Evolutionary conservation across 2,888 invertebrate genomes (phyloP).

Genomic region (Brachycybe producta): DNA sequence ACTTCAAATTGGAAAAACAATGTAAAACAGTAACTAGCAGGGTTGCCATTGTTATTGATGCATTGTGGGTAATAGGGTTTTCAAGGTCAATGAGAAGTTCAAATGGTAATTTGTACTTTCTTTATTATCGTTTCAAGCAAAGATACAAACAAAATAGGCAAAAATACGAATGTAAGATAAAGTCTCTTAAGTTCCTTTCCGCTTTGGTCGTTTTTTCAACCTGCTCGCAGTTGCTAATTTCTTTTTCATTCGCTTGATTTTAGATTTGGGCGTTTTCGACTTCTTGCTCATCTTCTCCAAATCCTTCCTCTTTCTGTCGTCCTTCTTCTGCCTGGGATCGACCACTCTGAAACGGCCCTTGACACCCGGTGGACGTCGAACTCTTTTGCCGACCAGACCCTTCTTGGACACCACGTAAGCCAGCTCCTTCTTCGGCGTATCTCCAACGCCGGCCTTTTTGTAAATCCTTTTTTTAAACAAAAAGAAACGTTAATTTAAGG

Average conservation of each 20-base stretch:
- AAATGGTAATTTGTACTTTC: too few relatives aligned
- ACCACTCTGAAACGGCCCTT: constrained; percentile 91
- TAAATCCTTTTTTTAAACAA: too few relatives aligned
- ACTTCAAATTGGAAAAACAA: not conserved
- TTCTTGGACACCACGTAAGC: constrained; percentile 92
- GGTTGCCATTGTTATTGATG: not conserved
- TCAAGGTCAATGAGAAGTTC: too few relatives aligned
- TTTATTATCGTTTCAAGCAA: too few relatives aligned
- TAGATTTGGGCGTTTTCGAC: not conserved
- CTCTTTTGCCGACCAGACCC: constrained; percentile 56
- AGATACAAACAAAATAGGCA: too few relatives aligned
- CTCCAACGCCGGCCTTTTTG: constrained; percentile 66
- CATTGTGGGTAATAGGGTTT: too few relatives aligned
- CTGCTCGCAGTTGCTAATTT: too few relatives aligned
- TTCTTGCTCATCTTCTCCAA: constrained; percentile 21
- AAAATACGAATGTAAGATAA: too few relatives aligned
- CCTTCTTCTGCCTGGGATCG: constrained; percentile 92
- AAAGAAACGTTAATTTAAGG: too few relatives aligned
- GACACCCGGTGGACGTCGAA: constrained; percentile 67
- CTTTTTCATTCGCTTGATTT: not conserved
- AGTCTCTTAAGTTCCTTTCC: too few relatives aligned
- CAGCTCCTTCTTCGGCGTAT: constrained; percentile 65
- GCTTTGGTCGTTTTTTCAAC: too few relatives aligned
- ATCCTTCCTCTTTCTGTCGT: constrained; percentile 37
- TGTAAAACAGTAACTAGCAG: not conserved